phyloP scores from a whole-genome alignment of 1,140 invertebrate genomes.

The Saxidomus purpurata region DNA sequence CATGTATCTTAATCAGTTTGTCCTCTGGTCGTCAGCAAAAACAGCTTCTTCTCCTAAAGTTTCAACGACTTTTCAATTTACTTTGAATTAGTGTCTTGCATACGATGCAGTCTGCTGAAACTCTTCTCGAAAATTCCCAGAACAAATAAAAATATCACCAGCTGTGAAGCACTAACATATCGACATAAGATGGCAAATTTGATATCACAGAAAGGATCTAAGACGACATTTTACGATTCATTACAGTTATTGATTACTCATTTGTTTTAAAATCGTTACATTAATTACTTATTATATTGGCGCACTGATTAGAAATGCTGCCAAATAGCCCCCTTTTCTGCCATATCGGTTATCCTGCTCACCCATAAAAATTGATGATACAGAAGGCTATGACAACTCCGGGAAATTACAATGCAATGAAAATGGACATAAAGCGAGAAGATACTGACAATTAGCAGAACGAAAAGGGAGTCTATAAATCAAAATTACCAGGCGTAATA shows the following conservation, averaged over 20 bases:
- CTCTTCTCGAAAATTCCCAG: too few species aligned
- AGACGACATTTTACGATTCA: neutral
- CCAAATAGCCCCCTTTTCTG: neutral
- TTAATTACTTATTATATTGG: neutral
- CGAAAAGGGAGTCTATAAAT: neutral
- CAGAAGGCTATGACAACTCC: neutral
- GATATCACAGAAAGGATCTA: too few species aligned
- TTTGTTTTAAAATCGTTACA: neutral
- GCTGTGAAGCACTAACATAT: too few species aligned
- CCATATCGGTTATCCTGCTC: neutral
- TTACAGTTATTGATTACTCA: conserved; percentile 16
- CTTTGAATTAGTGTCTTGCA: too few species aligned
- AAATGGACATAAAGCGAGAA: conserved; percentile 18
- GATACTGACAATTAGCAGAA: neutral
- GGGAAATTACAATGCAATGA: conserved; percentile 22
- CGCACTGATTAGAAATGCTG: neutral
- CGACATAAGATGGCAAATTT: too few species aligned
- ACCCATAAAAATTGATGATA: conserved; percentile 8
- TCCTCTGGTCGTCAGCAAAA: too few species aligned
- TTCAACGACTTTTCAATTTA: too few species aligned
- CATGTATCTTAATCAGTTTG: too few species aligned
- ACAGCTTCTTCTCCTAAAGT: too few species aligned
- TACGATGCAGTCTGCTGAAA: too few species aligned
- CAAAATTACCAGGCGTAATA: neutral
- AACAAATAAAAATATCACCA: too few species aligned